Base-by-base conservation (phyloP, 2,113 vertebrate species). In the Meleagris gallopavo region DNA sequence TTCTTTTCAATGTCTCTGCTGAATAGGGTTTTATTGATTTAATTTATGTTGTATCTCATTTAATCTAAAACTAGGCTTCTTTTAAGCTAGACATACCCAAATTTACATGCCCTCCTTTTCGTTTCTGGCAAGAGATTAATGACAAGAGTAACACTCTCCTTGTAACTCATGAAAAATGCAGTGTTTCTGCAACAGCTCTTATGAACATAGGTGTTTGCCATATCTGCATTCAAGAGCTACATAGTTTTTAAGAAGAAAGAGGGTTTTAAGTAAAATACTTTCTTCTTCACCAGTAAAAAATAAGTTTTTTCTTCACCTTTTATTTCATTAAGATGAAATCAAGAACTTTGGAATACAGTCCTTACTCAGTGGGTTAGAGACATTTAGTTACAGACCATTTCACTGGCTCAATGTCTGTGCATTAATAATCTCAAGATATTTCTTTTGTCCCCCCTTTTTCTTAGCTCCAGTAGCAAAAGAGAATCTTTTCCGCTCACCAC, bases 301-400 rank as follows among this genome's bases (percentile, higher is more conserved):
- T 17, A 25, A 69, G 15, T 48, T 75, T 8, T 8, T 61, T 76
- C 29, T 74, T 14, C 30, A 58, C 6, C 6, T 75, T 58, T 38
- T 72, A 0, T 72, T 77, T 91, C 72, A 52, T 71, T 83, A 57
- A 76, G 74, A 83, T 18, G 76, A 87, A 95, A 74, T 4, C 5
- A 58, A 20, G 81, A 80, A 61, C 54, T 93, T 66, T 71, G 52
- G 40, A 87, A 41, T 71, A 20, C 32, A 46, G 78, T 84, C 91
- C 18, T 62, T 70, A 77, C 61, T 92, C 10, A 34, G 36, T 89
- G 86, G 32, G 13, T 34, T n/a, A 65, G 6, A 62, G 27, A 17
- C 13, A 52, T 72, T 93, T 90, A 83, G 41, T 55, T n/a, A 90
- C 72, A 65, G 19, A 77, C 6, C 20, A 52, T 41, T 90, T 96